These are phyloP conservation scores for Drosophila pallidifrons DNA, from an alignment of 1,140 invertebrate species.

Conservation along the genomic window DNA sequence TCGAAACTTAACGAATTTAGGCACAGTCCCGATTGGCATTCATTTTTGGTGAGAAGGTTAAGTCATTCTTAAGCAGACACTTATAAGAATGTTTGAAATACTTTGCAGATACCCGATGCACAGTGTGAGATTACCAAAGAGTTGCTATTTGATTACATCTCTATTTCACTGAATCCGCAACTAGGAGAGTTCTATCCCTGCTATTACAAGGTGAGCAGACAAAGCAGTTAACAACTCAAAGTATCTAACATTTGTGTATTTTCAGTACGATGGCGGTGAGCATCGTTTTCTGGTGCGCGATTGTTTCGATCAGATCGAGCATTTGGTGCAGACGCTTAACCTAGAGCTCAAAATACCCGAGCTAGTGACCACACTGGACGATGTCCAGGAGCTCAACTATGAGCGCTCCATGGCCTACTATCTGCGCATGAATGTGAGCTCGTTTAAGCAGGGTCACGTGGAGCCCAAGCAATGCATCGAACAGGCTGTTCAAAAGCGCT, in stretches of 20 bases:
- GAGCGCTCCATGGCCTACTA: slow-evolving; percentile 45
- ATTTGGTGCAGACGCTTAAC: slow-evolving; percentile 53
- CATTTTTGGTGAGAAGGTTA: slow-evolving; percentile 57
- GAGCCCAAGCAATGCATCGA: slow-evolving; percentile 57
- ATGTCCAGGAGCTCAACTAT: background rate
- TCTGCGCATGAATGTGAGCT: slow-evolving; percentile 68
- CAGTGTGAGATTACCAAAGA: slow-evolving; percentile 48
- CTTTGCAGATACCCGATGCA: slow-evolving; percentile 64
- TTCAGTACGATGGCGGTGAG: slow-evolving; percentile 53
- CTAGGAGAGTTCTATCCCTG: slow-evolving; percentile 74
- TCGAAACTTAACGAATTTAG: slow-evolving; percentile 41
- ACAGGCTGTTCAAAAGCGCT: slow-evolving; percentile 58
- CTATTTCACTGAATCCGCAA: slow-evolving; percentile 40
- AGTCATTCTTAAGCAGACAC: background rate
- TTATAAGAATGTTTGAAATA: too few relatives aligned
- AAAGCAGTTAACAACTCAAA: background rate
- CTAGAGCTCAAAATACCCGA: slow-evolving; percentile 63
- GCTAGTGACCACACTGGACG: background rate
- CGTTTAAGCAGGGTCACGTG: slow-evolving; percentile 54
- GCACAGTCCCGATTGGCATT: slow-evolving; percentile 70
- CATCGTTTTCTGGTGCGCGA: slow-evolving; percentile 73
- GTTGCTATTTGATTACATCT: slow-evolving; percentile 66
- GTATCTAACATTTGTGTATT: background rate
- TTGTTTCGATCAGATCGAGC: slow-evolving; percentile 69
- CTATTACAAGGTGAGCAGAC: slow-evolving; percentile 68